Evolutionary conservation across 2,888 invertebrate genomes (phyloP).

Genomic region (Willowsia nigromaculata): DNA sequence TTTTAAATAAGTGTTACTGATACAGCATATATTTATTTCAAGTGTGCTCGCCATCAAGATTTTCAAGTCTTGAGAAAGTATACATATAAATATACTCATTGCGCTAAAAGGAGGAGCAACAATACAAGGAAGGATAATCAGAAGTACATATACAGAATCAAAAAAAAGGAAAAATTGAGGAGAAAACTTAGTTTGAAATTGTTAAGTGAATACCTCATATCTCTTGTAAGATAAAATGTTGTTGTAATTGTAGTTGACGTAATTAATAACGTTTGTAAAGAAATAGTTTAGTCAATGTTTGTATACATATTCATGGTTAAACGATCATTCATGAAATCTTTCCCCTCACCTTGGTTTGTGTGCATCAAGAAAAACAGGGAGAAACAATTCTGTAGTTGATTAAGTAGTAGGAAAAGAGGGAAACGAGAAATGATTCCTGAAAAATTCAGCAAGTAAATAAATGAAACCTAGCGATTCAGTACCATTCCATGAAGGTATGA

Average conservation of each 20-base stretch:
- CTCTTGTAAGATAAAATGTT: background rate
- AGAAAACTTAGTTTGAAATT: background rate
- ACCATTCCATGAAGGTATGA: conserved; percentile 43
- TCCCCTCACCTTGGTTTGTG: background rate
- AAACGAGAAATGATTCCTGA: conserved; percentile 1
- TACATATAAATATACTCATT: background rate
- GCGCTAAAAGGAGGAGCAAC: background rate
- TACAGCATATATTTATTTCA: background rate
- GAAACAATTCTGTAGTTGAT: background rate
- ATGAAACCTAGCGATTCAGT: conserved; percentile 21
- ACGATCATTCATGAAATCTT: background rate
- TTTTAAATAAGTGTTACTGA: too few relatives aligned
- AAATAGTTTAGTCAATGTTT: background rate
- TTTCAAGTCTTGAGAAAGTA: background rate
- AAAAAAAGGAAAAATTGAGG: background rate
- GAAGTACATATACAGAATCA: background rate
- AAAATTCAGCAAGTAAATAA: conserved; percentile 40
- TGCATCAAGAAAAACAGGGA: background rate
- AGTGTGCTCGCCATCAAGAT: background rate
- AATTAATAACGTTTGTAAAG: too few relatives aligned
- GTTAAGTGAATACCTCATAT: background rate
- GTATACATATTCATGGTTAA: background rate
- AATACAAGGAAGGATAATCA: background rate
- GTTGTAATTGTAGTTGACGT: background rate
- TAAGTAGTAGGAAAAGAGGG: background rate